Conservation (phyloP, 2,113 vertebrate genomes). For the Salminus brasiliensis region DNA sequence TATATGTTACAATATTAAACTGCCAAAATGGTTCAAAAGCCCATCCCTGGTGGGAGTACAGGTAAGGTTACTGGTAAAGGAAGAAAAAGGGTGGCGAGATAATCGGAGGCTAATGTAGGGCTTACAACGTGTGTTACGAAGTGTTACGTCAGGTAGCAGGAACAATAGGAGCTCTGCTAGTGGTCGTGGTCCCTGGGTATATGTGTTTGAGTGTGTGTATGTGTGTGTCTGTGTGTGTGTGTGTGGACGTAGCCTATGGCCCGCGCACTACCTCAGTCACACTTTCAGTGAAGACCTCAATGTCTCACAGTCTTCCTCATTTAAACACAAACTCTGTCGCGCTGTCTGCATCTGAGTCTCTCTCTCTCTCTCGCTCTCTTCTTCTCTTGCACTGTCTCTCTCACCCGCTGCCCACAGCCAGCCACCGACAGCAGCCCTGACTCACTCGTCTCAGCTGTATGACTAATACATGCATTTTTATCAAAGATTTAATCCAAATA, state of each 20-base stretch:
- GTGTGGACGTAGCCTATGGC: not conserved
- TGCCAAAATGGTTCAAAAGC: too few species aligned
- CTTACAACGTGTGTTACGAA: not conserved
- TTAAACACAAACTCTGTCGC: not conserved
- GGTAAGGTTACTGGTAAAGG: not conserved
- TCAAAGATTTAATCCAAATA: not conserved
- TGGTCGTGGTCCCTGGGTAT: not conserved
- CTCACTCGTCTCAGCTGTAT: conserved; percentile 26
- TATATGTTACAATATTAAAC: too few species aligned
- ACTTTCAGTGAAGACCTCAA: not conserved
- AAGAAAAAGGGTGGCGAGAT: not conserved
- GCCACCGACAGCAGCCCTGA: conserved; percentile 4
- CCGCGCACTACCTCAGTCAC: not conserved
- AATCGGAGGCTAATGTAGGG: not conserved
- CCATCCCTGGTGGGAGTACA: too few species aligned
- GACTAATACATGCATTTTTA: conserved; percentile 28
- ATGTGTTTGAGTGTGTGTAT: not conserved
- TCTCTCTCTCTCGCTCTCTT: not conserved
- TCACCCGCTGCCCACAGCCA: not conserved
- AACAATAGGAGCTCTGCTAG: not conserved
- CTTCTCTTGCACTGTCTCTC: not conserved
- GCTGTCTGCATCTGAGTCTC: too few species aligned
- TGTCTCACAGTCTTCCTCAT: not conserved
- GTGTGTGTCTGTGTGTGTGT: not conserved
- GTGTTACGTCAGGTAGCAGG: not conserved